Evolutionary conservation across 2,888 invertebrate genomes (phyloP).

Genomic region (Brachylomia viminalis): DNA sequence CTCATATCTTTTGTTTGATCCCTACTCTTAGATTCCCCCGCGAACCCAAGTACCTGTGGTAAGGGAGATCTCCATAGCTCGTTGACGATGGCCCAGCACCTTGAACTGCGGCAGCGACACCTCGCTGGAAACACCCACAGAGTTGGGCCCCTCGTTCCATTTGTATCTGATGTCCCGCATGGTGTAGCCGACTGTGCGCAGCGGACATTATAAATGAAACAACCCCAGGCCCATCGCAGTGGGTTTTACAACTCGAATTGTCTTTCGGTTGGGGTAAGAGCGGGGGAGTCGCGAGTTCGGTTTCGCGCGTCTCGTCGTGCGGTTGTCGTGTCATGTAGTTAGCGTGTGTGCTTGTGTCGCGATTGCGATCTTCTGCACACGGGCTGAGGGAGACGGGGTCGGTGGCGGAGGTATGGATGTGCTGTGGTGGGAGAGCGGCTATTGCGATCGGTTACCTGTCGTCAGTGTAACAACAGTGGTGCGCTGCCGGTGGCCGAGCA

Average conservation of each 20-base stretch:
- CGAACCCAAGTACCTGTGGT: constrained; percentile 95
- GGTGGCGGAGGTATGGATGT: constrained; percentile 85
- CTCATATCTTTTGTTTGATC: constrained; percentile 67
- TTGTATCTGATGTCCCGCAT: constrained; percentile 99
- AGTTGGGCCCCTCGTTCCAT: constrained; percentile 98
- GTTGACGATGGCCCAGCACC: constrained; percentile 98
- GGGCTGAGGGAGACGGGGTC: constrained; percentile 89
- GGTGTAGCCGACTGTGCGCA: constrained; percentile 98
- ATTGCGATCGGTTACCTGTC: constrained; percentile 95
- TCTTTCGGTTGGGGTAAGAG: constrained; percentile 87
- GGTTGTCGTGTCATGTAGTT: constrained; percentile 84
- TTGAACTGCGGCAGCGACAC: constrained; percentile 99
- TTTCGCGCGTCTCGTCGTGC: constrained; percentile 86
- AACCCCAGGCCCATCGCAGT: constrained; percentile 90
- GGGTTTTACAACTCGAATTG: constrained; percentile 89
- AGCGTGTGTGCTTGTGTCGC: constrained; percentile 89
- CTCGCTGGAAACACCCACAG: constrained; percentile 98
- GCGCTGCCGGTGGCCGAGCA: constrained; percentile 98
- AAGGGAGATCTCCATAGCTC: constrained; percentile 98
- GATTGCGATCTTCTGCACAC: constrained; percentile 85
- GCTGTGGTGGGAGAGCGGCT: constrained; percentile 84
- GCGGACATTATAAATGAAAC: constrained; percentile 89
- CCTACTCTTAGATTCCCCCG: constrained; percentile 77
- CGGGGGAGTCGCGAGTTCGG: constrained; percentile 83
- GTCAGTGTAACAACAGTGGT: constrained; percentile 98